phyloP scores from a whole-genome alignment of 1,140 invertebrate genomes.

The Zeugodacus cucurbitae region DNA sequence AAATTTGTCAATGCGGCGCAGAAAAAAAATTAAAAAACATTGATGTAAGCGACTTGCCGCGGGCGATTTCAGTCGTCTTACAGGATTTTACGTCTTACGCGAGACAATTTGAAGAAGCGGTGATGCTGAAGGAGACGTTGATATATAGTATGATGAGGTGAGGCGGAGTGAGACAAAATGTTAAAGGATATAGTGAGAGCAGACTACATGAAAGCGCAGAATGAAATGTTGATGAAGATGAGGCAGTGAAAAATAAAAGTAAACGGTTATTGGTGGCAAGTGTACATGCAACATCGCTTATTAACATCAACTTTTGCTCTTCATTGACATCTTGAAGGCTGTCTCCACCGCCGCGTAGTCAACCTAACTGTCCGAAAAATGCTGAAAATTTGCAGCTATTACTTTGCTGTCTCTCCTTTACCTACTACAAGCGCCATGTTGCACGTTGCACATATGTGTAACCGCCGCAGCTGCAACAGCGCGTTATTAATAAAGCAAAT shows the following conservation, averaged over 20 bases:
- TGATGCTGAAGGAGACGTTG: not conserved
- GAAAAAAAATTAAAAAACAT: too few relatives aligned
- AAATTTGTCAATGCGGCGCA: conserved; percentile 4
- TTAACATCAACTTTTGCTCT: not conserved
- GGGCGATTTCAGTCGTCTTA: not conserved
- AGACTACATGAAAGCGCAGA: not conserved
- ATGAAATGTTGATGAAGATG: not conserved
- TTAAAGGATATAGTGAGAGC: not conserved
- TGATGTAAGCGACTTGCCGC: not conserved
- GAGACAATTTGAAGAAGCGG: not conserved
- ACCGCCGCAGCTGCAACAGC: not conserved
- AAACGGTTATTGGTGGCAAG: not conserved
- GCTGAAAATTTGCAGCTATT: not conserved
- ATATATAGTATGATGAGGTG: too few relatives aligned
- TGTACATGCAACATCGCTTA: not conserved
- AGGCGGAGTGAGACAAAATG: not conserved
- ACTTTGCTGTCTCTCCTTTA: not conserved
- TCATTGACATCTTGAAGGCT: not conserved
- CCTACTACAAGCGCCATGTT: too few relatives aligned
- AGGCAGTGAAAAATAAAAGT: not conserved
- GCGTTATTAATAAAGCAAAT: conserved; percentile 35
- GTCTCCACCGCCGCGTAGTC: not conserved
- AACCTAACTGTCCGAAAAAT: not conserved
- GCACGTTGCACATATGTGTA: not conserved
- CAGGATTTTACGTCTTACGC: conserved; percentile 20